Evolutionary conservation across 2,797 vertebrate genomes (phyloP).

Genomic region (Knipowitschia caucasica): DNA sequence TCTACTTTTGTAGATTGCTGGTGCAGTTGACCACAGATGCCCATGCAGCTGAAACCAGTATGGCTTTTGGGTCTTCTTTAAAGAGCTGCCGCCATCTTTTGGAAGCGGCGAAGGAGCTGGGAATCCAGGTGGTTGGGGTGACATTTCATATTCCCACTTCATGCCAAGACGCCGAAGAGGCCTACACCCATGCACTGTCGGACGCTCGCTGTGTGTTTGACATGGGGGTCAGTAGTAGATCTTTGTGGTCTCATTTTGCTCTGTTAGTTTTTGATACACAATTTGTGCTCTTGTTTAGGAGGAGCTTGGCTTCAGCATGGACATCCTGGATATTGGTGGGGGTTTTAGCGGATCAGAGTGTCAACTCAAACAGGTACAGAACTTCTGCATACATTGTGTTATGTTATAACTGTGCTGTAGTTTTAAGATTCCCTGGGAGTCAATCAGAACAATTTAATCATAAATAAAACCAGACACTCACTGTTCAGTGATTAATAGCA

Average conservation of each 20-base stretch:
- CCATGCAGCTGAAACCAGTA: slow-evolving; percentile 88
- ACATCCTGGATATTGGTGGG: slow-evolving; percentile 91
- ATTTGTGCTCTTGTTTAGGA: slow-evolving; percentile 36
- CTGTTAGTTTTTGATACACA: too few species aligned
- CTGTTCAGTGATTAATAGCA: too few species aligned
- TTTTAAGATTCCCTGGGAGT: too few species aligned
- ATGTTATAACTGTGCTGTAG: neutral
- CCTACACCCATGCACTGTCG: slow-evolving; percentile 87
- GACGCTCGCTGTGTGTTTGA: slow-evolving; percentile 97
- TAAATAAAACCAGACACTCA: too few species aligned
- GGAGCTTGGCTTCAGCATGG: slow-evolving; percentile 94
- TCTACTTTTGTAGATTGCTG: slow-evolving; percentile 84
- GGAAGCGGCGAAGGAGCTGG: slow-evolving; percentile 90
- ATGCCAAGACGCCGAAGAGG: slow-evolving; percentile 86
- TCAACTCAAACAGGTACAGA: slow-evolving; percentile 87
- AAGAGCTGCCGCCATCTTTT: slow-evolving; percentile 94
- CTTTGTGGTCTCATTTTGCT: neutral
- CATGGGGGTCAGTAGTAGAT: slow-evolving; percentile 87
- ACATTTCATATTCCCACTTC: slow-evolving; percentile 90
- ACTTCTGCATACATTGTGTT: neutral
- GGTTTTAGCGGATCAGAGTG: slow-evolving; percentile 90
- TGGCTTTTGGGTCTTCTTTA: slow-evolving; percentile 92
- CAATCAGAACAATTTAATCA: too few species aligned
- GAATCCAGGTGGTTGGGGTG: slow-evolving; percentile 88
- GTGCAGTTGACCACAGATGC: slow-evolving; percentile 94